Base-by-base conservation (phyloP, 2,113 vertebrate genomes). In the Phrynosoma platyrhinos region DNA sequence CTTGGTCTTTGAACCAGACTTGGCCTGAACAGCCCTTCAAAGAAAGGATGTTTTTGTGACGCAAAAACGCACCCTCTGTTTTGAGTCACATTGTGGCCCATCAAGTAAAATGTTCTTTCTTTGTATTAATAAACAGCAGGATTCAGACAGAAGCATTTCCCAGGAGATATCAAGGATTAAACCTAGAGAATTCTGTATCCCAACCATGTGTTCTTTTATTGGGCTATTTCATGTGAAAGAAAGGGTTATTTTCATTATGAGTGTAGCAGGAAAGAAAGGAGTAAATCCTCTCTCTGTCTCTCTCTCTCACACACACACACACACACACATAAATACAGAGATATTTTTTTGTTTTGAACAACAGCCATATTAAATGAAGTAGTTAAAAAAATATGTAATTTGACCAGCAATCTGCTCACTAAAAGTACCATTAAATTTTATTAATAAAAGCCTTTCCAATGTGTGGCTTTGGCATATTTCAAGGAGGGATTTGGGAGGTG, bases 381-480 rank as follows among this genome's bases (percentile, higher is more conserved):
- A 72, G 10, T 58, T 80, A 21, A n/a, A 20, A 13, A 27, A n/a
- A 36, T 27, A 25, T 82, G 32, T 66, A 42, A 23, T 40, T 42
- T 82, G 12, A 40, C 81, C 42, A 18, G 21, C 10, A 55, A 27
- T 68, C 30, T 55, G 32, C 20, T 40, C 71, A 14, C 62, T 64
- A 30, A 77, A 77, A 32, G 27, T 30, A 10, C 25, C 20, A 78
- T 78, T 66, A 66, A 58, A 66, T 78, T 36, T 23, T 32, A 47
- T 47, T 40, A 42, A 25, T 76, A 42, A 25, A n/a, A 53, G 36
- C 55, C 18, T 69, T 2, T 71, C 81, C 74, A 27, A 66, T 32
- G 21, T 36, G 64, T 20, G 9, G 10, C 69, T 53, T 83, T 79
- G 88, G 66, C 82, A 79, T 64, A 90, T 91, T 52, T 40, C 32